Conservation (phyloP, 2,888 invertebrate species). For the Apodemia duryi region DNA sequence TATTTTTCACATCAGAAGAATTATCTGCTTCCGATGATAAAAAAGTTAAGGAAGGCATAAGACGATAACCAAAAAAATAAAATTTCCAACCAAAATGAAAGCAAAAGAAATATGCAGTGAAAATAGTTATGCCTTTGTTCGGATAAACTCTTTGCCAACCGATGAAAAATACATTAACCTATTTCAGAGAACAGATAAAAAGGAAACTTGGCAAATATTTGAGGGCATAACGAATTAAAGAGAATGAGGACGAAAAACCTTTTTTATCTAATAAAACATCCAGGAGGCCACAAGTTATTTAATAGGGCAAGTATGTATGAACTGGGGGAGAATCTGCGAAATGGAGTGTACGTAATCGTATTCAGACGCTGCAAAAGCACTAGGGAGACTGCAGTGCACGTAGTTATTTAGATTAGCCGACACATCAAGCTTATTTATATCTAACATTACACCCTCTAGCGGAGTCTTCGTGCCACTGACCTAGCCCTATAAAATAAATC, state of each 20-base stretch:
- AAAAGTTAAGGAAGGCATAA: too few relatives aligned
- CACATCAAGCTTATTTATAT: slow-evolving; percentile 28
- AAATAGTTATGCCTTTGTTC: neutral
- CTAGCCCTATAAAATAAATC: slow-evolving; percentile 33
- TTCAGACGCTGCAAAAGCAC: slow-evolving; percentile 16
- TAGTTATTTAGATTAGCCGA: slow-evolving; percentile 8
- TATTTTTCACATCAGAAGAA: too few relatives aligned
- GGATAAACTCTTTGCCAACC: slow-evolving; percentile 3
- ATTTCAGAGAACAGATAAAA: slow-evolving; percentile 1
- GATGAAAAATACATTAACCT: slow-evolving; percentile 3
- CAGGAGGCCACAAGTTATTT: neutral
- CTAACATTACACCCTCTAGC: slow-evolving; percentile 24
- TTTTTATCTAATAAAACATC: slow-evolving; percentile 6
- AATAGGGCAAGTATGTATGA: slow-evolving; percentile 1
- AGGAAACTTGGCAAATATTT: slow-evolving; percentile 14
- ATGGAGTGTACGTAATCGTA: slow-evolving; percentile 15
- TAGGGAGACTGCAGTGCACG: slow-evolving; percentile 36
- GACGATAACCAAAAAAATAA: neutral
- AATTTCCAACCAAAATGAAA: neutral
- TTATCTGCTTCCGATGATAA: too few relatives aligned
- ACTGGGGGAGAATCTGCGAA: slow-evolving; percentile 7
- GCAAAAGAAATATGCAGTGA: neutral
- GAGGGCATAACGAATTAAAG: slow-evolving; percentile 2
- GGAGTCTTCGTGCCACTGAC: slow-evolving; percentile 33
- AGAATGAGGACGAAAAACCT: slow-evolving; percentile 10